Evolutionary conservation across 2,888 invertebrate species (phyloP).

Genomic region (Apoderus coryli): DNA sequence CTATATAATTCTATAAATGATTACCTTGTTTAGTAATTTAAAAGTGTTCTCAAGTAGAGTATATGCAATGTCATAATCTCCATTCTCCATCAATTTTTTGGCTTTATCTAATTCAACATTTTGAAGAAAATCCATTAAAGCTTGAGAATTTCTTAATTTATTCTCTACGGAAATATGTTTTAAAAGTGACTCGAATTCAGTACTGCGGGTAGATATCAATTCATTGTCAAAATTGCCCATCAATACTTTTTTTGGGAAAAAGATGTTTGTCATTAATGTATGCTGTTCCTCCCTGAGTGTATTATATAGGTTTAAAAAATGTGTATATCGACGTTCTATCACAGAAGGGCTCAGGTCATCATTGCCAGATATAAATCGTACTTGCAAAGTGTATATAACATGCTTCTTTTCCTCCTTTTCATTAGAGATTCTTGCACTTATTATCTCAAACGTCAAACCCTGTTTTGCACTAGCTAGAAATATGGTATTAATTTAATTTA

Average conservation of each 20-base stretch:
- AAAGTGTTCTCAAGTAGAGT: constrained; percentile 53
- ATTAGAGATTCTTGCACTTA: constrained; percentile 48
- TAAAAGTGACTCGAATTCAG: constrained; percentile 48
- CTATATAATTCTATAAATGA: no score
- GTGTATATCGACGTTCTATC: constrained; percentile 57
- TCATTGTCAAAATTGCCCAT: constrained; percentile 51
- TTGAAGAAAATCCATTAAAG: constrained; percentile 49
- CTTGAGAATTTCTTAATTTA: constrained; percentile 40
- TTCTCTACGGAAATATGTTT: constrained; percentile 40
- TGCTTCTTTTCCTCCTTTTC: constrained; percentile 45
- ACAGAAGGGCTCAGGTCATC: constrained; percentile 43
- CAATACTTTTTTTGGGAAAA: constrained; percentile 54
- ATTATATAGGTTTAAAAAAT: constrained; percentile 51
- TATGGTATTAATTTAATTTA: no score
- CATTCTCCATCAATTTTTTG: constrained; percentile 41
- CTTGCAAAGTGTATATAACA: constrained; percentile 53
- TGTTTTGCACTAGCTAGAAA: constrained; percentile 23
- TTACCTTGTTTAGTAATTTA: constrained; percentile 45
- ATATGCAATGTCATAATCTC: constrained; percentile 44
- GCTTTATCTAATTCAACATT: constrained; percentile 47
- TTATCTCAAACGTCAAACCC: constrained; percentile 48
- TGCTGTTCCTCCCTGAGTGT: constrained; percentile 45
- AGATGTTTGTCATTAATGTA: constrained; percentile 35
- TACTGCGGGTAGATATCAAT: constrained; percentile 47
- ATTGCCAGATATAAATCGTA: constrained; percentile 41